Evolutionary conservation across 2,797 vertebrate species (phyloP), one percentile per base, ranked within the genome.

Genomic region (Sternotherus odoratus): DNA sequence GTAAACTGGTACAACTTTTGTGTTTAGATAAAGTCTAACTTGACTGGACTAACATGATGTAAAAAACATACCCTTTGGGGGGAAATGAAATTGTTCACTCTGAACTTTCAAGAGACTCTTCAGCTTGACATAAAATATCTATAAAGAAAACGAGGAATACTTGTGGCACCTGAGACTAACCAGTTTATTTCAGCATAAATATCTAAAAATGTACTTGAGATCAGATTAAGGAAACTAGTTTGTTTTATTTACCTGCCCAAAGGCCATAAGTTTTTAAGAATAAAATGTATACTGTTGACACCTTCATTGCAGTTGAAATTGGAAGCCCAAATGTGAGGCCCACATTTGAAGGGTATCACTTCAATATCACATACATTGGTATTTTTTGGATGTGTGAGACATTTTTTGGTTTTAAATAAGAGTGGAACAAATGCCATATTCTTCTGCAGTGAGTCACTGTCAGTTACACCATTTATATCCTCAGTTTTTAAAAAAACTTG

Each of bases 371-470:
- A n/a, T 87, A 87, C 79, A 87, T 63, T 93, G 83, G 78, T 91
- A 82, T 82, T 77, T 83, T 85, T n/a, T 63, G 57, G 87, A 9
- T 49, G 77, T 90, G 86, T 77, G 7, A 89, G 54, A 75, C 2
- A 15, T 77, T n/a, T 92, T 54, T 48, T 87, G 86, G 43, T 91
- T 75, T 89, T 92, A 83, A 88, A 56, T 91, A 87, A 94, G 89
- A 94, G 81, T 89, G 88, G 81, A 97, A 82, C 90, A 93, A 84
- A 82, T 94, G 78, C 50, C 1, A 0, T 80, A 50, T 90, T 83
- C 94, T 91, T 63, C 78, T 94, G 53, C 49, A 85, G 83, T 83
- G 82, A 90, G 30, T 94, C 66, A 84, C n/a, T 94, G 85, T 74
- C 72, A 82, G 57, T 88, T 89, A 78, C 39, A 26, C 54, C 63